A percentile compares a stretch with the other conserved stretches of the same genome.
Conservation (phyloP, 2,888 invertebrate genomes). For the Conomelus anceps region DNA sequence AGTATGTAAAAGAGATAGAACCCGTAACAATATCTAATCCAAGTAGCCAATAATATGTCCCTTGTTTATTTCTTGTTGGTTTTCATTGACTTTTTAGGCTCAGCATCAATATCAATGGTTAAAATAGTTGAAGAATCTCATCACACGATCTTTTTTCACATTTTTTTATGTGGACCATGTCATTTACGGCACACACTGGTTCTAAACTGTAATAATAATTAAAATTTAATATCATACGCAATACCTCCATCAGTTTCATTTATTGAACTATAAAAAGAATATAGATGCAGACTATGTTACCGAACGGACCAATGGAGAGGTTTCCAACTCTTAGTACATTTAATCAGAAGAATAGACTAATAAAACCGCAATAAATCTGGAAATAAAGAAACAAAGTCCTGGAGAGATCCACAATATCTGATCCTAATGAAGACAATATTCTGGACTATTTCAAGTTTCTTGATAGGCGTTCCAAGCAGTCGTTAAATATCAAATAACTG, state of each 20-base stretch:
- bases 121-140: no score
- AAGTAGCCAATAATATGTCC: no score
- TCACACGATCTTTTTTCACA: no score
- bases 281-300: background rate
- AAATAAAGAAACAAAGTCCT: background rate
- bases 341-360: background rate
- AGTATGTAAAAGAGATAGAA: no score
- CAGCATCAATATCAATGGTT: no score
- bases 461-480: background rate
- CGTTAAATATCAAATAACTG: background rate
- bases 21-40: no score
- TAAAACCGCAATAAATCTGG: background rate
- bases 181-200: no score
- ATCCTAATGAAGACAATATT: background rate
- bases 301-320: background rate
- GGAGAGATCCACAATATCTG: background rate
- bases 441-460: background rate
- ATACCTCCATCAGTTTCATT: background rate
- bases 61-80: no score
- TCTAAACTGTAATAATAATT: no score
- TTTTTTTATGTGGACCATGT: no score
- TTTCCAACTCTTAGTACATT: background rate
- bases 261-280: background rate
- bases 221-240: no score
- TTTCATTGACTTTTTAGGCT: no score